Percentiles rank a stretch among this genome's conserved stretches.
Conservation (phyloP, 2,888 invertebrate genomes). For the Lycophotia porphyrea region DNA sequence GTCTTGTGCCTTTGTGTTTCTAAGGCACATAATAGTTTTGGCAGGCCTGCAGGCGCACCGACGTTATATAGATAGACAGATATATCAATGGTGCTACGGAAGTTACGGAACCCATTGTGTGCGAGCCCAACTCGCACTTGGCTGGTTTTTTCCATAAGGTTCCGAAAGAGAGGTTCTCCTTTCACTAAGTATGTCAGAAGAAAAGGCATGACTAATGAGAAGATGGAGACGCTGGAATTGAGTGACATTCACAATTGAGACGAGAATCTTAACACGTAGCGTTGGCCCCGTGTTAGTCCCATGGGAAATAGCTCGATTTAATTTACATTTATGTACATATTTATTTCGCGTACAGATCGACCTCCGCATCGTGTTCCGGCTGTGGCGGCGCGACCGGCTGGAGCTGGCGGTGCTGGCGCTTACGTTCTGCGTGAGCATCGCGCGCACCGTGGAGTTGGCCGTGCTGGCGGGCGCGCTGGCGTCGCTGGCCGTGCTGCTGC, state of each 20-base stretch:
- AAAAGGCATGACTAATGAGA: background rate
- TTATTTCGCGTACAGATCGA: slow-evolving; percentile 86
- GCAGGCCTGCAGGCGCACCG: too few relatives aligned
- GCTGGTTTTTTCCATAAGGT: background rate
- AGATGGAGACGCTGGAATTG: background rate
- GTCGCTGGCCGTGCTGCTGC: slow-evolving; percentile 92
- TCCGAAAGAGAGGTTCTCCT: background rate
- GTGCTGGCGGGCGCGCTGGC: slow-evolving; percentile 93
- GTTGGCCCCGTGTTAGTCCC: too few relatives aligned
- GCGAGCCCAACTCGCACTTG: background rate
- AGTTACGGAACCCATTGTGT: background rate
- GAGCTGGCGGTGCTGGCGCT: slow-evolving; percentile 92
- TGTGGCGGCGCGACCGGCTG: slow-evolving; percentile 90
- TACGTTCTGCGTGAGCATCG: slow-evolving; percentile 92
- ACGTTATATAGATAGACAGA: too few relatives aligned
- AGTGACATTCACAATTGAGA: background rate
- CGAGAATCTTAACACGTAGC: background rate
- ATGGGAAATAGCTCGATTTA: too few relatives aligned
- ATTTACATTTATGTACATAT: background rate
- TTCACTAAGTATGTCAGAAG: background rate
- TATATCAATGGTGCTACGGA: too few relatives aligned
- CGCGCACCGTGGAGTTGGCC: slow-evolving; percentile 94
- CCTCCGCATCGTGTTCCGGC: slow-evolving; percentile 81
- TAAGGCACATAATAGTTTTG: too few relatives aligned
- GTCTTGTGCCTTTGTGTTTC: too few relatives aligned